Base-by-base conservation (phyloP, 1,140 invertebrate species). In the Meloidogyne chitwoodi region DNA sequence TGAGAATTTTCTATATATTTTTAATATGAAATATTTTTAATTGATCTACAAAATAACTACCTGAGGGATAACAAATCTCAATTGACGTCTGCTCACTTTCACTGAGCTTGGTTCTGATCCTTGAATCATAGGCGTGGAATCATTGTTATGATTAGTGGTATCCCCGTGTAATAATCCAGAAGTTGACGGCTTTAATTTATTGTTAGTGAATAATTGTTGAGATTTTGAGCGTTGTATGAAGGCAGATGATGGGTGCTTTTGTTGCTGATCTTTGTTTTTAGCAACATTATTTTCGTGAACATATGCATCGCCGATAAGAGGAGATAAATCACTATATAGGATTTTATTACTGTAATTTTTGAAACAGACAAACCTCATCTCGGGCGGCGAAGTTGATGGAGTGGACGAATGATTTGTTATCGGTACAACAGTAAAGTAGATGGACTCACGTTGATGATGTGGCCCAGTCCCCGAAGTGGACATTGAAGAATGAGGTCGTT, bases 1-100 rank as follows among this genome's bases (percentile, higher is more conserved):
- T n/a, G n/a, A n/a, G n/a, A n/a, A n/a, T n/a, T n/a, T n/a, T n/a
- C n/a, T n/a, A n/a, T n/a, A n/a, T n/a, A n/a, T n/a, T n/a, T n/a
- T n/a, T n/a, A n/a, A n/a, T n/a, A n/a, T n/a, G n/a, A n/a, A n/a
- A n/a, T n/a, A n/a, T n/a, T n/a, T n/a, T n/a, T n/a, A n/a, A n/a
- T n/a, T n/a, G n/a, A n/a, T n/a, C n/a, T n/a, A n/a, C n/a, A n/a
- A 66, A 66, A 26, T 67, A 67, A 1, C 19, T 31, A 78, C 77
- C 77, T 78, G 77, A 14, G 77, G 77, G 19, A 78, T 78, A 61
- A 78, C 77, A 68, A 78, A 78, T 41, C 77, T 61, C 12, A 79
- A 62, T 24, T 27, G 22, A 14, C 77, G 26, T 41, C 77, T 29
- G 26, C 48, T 14, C 26, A 56, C 27, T 44, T 34, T 56, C 1